phyloP scores from a whole-genome alignment of 2,113 vertebrate genomes.

The Myiozetetes cayanensis region DNA sequence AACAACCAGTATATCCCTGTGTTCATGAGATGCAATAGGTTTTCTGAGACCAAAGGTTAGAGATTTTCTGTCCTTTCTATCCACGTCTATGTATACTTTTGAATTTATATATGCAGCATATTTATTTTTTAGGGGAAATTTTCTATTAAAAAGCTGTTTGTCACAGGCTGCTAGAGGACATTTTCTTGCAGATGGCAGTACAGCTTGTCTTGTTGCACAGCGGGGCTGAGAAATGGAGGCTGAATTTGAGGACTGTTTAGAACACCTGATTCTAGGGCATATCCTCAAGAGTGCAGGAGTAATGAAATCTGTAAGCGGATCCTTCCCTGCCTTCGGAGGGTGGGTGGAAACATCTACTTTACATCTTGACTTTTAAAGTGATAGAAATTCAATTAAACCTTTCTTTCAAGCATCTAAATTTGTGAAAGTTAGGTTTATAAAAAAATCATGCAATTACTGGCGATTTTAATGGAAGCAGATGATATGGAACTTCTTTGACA shows the following conservation, averaged over 20 bases:
- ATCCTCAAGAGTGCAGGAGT: not conserved
- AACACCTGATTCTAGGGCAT: not conserved
- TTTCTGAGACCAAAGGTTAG: not conserved
- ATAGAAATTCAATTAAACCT: not conserved
- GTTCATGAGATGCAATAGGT: not conserved
- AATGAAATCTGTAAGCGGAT: not conserved
- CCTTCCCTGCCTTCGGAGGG: not conserved
- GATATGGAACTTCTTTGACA: not conserved
- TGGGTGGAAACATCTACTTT: not conserved
- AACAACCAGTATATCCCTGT: not conserved
- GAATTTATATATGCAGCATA: not conserved
- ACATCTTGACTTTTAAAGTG: not conserved
- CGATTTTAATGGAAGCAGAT: not conserved
- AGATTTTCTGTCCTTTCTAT: not conserved
- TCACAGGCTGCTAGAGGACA: not conserved
- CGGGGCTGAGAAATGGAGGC: not conserved
- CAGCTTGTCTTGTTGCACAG: not conserved
- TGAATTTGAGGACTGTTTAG: not conserved
- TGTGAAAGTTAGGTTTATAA: not conserved
- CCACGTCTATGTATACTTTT: not conserved
- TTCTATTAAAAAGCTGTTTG: not conserved
- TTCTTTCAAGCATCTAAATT: not conserved
- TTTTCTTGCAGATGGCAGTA: not conserved
- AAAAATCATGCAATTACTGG: not conserved
- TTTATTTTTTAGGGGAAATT: not conserved